These are phyloP conservation scores for Cryptotermes secundus DNA, from an alignment of 1,140 invertebrate species.

Conservation along the genomic window DNA sequence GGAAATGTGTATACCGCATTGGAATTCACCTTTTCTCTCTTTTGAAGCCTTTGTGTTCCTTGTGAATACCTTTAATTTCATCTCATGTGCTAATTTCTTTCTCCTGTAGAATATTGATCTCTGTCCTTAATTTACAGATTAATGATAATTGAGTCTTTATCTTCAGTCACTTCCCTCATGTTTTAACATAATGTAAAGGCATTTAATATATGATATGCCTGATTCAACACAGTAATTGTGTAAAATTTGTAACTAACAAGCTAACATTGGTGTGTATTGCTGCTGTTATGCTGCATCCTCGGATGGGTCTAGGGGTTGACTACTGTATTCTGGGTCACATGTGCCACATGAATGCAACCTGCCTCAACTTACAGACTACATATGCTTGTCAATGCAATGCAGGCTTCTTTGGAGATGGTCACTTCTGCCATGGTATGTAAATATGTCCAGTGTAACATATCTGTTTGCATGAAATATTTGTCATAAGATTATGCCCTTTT, in stretches of 20 bases:
- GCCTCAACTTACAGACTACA: conserved; percentile 80
- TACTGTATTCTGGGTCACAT: conserved; percentile 83
- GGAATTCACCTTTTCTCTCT: too few relatives aligned
- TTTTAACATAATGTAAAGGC: background rate
- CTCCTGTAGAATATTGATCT: too few relatives aligned
- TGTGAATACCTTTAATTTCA: too few relatives aligned
- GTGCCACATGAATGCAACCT: conserved; percentile 80
- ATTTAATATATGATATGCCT: background rate
- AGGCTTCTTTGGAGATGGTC: conserved; percentile 79
- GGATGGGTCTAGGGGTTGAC: conserved; percentile 68
- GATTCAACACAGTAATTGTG: background rate
- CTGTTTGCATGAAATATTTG: conserved; percentile 21
- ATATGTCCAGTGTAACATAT: conserved; percentile 29
- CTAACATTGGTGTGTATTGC: background rate
- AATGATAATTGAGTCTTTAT: too few relatives aligned
- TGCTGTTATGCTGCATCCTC: background rate
- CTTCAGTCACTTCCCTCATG: too few relatives aligned
- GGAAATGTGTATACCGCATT: too few relatives aligned
- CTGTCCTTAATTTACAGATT: too few relatives aligned
- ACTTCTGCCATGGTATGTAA: conserved; percentile 68
- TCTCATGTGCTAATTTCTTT: too few relatives aligned
- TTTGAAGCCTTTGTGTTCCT: too few relatives aligned
- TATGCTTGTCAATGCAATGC: conserved; percentile 80
- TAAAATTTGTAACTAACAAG: background rate
- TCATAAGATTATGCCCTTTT: background rate